Conservation (phyloP, 2,113 vertebrate species). For the Cavia porcellus region DNA sequence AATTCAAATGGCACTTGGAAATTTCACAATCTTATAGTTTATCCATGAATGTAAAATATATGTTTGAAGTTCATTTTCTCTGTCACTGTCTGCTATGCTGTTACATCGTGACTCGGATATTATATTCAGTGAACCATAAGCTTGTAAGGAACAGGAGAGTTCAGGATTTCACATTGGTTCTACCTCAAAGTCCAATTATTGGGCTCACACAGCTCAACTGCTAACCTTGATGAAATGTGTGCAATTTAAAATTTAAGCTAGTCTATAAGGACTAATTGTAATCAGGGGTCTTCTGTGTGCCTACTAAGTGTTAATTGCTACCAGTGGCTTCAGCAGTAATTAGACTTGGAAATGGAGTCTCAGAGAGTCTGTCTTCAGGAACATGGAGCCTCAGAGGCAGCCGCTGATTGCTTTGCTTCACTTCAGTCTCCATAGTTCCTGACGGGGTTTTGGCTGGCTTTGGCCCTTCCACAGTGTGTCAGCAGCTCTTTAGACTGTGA, state of each 20-base stretch:
- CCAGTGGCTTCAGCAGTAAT: neutral
- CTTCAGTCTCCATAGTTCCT: neutral
- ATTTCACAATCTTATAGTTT: slow-evolving; percentile 29
- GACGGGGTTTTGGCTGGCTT: neutral
- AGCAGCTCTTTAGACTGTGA: slow-evolving; percentile 66
- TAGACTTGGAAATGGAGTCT: slow-evolving; percentile 41
- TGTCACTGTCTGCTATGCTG: neutral
- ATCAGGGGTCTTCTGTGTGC: slow-evolving; percentile 36
- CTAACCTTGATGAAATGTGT: neutral
- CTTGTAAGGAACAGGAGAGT: neutral
- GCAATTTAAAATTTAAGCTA: slow-evolving; percentile 49
- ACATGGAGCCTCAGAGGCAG: neutral
- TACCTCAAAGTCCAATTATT: neutral
- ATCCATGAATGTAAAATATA: slow-evolving; percentile 33
- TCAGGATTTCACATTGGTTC: neutral
- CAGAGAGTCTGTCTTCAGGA: slow-evolving; percentile 33
- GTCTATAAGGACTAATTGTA: slow-evolving; percentile 14
- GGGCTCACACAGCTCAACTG: neutral
- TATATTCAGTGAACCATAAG: neutral
- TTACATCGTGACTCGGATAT: neutral
- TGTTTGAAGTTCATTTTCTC: slow-evolving; percentile 13
- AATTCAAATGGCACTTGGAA: slow-evolving; percentile 57
- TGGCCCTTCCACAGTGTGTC: slow-evolving; percentile 26
- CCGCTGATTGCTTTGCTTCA: neutral
- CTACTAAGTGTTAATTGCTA: slow-evolving; percentile 71